Base-by-base conservation (phyloP, 2,113 vertebrate genomes). In the Pterocles gutturalis region DNA sequence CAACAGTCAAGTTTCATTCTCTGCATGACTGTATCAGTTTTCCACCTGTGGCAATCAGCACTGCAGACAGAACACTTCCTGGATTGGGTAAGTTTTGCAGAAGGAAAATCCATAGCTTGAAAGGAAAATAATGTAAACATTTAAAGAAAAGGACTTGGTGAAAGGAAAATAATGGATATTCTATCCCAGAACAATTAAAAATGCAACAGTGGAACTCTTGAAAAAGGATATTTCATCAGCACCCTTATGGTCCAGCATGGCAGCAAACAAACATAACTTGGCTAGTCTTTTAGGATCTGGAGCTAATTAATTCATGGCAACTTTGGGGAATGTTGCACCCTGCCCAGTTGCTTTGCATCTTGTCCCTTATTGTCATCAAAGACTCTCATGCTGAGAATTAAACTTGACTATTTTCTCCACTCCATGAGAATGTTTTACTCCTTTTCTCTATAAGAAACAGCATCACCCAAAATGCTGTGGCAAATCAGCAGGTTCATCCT, bases 71-170 rank as follows among this genome's bases (percentile, higher is more conserved):
- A 65, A 45, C 17, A 28, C 13, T 79, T 89, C 18, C 15, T 28
- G 19, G 10, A 70, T 34, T 0, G 0, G 1, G 13, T 66, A 45
- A 12, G 20, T 31, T 83, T 81, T 78, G 22, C 1, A 1, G 55
- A 78, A 84, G 3, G 29, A 92, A 82, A 89, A 83, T 38, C 26
- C 19, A 10, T 34, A 25, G 15, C 16, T 55, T 5, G 4, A 53
- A 57, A 87, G 17, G 17, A 86, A 84, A 73, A 62, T 31, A 36
- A 51, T 62, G 88, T 70, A 73, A 86, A 64, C 17, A 9, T 65
- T 81, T 78, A 29, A 66, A 73, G n/a, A 46, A 78, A 72, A 64
- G 5, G 4, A 48, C 5, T 61, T 80, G 36, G n/a, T 83, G 21
- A 72, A 57, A 65, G 5, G 10, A 5, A 78, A 71, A 49, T 57